These are phyloP conservation scores for Leucoma salicis DNA, from an alignment of 2,888 invertebrate species.

Conservation along the genomic window DNA sequence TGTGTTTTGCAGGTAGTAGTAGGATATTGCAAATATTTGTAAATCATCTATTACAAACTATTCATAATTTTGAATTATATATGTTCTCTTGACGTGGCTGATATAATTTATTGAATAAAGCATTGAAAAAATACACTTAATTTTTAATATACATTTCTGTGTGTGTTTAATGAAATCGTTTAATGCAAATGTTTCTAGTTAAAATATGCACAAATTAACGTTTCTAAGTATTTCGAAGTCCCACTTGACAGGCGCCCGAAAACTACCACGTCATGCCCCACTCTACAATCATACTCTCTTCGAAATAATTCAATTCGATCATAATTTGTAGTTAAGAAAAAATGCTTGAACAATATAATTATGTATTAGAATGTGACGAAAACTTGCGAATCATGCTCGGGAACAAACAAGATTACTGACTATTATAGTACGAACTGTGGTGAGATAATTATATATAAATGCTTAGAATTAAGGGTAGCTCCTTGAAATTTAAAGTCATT, in stretches of 20 bases:
- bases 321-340: slow-evolving; percentile 75
- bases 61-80: too few relatives aligned
- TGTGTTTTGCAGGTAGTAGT: too few relatives aligned
- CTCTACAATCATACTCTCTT: slow-evolving; percentile 73
- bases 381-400: slow-evolving; percentile 48
- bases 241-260: slow-evolving; percentile 34
- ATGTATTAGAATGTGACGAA: slow-evolving; percentile 74
- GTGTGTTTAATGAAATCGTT: too few relatives aligned
- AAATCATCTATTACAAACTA: too few relatives aligned
- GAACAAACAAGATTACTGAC: slow-evolving; percentile 34
- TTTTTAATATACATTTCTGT: background rate
- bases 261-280: slow-evolving; percentile 59
- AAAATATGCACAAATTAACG: slow-evolving; percentile 11
- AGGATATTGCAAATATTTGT: too few relatives aligned
- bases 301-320: slow-evolving; percentile 72
- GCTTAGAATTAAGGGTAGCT: slow-evolving; percentile 11
- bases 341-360: slow-evolving; percentile 75
- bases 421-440: slow-evolving; percentile 15
- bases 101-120: too few relatives aligned
- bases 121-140: too few relatives aligned
- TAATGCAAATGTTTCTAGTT: too few relatives aligned
- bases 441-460: slow-evolving; percentile 15
- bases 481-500: slow-evolving; percentile 2
- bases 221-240: slow-evolving; percentile 17
- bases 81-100: too few relatives aligned